Percentiles rank a stretch among this genome's conserved stretches.
phyloP scores from a whole-genome alignment of 30 jellyfish, hydroid and myxozoan genomes.

The Hydractinia symbiolongicarpus region DNA sequence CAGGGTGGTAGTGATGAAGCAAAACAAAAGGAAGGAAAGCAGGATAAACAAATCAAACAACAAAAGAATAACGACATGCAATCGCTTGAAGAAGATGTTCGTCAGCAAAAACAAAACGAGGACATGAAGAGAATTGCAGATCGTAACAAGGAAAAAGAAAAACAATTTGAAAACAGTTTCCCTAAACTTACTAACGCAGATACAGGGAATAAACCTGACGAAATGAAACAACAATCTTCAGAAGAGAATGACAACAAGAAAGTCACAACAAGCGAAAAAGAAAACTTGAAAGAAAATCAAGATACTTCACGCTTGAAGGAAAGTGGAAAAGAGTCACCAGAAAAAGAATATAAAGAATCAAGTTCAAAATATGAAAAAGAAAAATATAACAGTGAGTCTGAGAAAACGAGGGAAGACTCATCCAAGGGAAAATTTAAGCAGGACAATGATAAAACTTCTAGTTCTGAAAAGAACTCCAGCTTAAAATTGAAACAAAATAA shows the following conservation, averaged over 20 bases:
- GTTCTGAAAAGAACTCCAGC: not conserved
- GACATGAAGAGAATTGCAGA: not conserved
- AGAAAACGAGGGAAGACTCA: not conserved
- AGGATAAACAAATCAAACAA: not conserved
- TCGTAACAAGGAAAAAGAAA: not conserved
- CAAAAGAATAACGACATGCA: not conserved
- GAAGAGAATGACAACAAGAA: not conserved
- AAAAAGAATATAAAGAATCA: constrained; percentile 19
- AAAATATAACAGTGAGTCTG: not conserved
- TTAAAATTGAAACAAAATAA: no score
- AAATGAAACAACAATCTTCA: not conserved
- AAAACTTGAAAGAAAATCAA: not conserved
- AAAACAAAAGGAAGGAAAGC: not conserved
- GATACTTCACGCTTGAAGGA: constrained; percentile 1
- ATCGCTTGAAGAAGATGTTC: constrained; percentile 12
- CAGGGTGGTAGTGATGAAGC: constrained; percentile 22
- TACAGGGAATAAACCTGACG: no score
- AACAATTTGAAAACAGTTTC: no score
- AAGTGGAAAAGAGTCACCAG: not conserved
- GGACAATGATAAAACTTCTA: not conserved
- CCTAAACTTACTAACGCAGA: no score
- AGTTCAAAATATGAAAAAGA: not conserved
- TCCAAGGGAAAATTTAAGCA: not conserved
- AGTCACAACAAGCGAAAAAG: not conserved
- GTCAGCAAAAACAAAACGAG: not conserved